phyloP scores from a whole-genome alignment of 1,140 invertebrate genomes.

The Cherax destructor region DNA sequence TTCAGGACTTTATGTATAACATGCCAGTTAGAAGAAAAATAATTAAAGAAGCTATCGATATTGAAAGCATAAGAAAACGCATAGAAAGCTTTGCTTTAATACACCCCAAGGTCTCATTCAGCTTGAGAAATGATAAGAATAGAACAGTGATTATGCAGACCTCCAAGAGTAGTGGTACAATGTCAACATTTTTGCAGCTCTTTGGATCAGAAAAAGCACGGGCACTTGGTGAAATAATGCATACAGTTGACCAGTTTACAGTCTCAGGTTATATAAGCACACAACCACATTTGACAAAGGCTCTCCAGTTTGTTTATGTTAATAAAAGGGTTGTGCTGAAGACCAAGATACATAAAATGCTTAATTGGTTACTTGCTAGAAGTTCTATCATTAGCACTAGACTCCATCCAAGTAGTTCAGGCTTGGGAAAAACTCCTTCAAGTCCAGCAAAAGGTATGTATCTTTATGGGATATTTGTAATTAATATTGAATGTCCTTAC shows the following conservation, averaged over 20 bases:
- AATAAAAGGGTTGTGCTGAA: constrained; percentile 80
- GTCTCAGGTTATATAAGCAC: constrained; percentile 79
- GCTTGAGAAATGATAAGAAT: constrained; percentile 80
- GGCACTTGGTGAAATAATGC: constrained; percentile 77
- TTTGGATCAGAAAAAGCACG: constrained; percentile 77
- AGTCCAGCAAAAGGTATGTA: constrained; percentile 74
- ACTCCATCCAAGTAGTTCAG: constrained; percentile 52
- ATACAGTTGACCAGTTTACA: constrained; percentile 77
- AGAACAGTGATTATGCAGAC: constrained; percentile 79
- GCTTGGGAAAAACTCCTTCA: constrained; percentile 48
- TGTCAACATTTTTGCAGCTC: constrained; percentile 77
- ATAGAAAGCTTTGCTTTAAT: constrained; percentile 80
- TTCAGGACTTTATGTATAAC: constrained; percentile 81
- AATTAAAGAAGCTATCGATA: constrained; percentile 78
- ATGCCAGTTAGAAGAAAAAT: constrained; percentile 80
- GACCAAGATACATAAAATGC: constrained; percentile 77
- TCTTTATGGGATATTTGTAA: constrained; percentile 78
- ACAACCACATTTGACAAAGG: constrained; percentile 75
- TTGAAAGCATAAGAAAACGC: constrained; percentile 78
- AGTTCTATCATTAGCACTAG: constrained; percentile 73
- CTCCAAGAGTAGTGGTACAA: constrained; percentile 77
- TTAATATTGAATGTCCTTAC: constrained; percentile 80
- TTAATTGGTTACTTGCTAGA: constrained; percentile 76
- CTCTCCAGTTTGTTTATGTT: constrained; percentile 81
- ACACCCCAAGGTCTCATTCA: constrained; percentile 79